Evolutionary conservation across 2,888 invertebrate genomes (phyloP).

Genomic region (Nycteola revayana): DNA sequence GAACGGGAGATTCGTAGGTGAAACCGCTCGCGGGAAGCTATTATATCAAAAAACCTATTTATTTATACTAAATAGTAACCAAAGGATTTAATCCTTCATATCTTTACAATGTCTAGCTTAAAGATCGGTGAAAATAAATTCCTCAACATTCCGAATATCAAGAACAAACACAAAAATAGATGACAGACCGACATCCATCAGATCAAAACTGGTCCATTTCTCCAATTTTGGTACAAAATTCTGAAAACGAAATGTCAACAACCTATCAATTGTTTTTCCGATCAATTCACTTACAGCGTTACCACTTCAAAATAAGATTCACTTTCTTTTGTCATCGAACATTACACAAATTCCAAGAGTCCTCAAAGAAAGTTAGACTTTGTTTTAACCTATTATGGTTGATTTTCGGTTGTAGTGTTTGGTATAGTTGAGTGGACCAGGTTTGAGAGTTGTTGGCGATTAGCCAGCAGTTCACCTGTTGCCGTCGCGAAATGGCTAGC

Average conservation of each 20-base stretch:
- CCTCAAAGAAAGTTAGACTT: neutral
- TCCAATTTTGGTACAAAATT: constrained; percentile 7
- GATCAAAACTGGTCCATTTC: constrained; percentile 9
- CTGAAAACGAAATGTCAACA: constrained; percentile 24
- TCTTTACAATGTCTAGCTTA: no score
- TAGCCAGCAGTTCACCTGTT: constrained; percentile 51
- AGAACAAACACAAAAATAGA: constrained; percentile 5
- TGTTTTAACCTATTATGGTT: constrained; percentile 1
- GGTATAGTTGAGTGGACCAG: constrained; percentile 9
- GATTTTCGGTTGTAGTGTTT: constrained; percentile 6
- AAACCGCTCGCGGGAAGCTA: no score
- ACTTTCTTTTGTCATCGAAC: no score
- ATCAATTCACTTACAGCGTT: constrained; percentile 10
- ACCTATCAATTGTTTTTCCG: constrained; percentile 22
- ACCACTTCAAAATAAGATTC: constrained; percentile 11
- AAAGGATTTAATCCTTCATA: no score
- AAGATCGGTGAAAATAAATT: no score
- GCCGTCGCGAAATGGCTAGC: constrained; percentile 29
- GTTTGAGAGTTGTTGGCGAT: constrained; percentile 35
- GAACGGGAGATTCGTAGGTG: no score
- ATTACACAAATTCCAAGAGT: neutral
- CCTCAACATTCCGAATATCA: no score
- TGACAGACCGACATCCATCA: constrained; percentile 10
- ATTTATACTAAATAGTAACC: no score
- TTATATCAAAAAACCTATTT: no score